Conservation (phyloP, 1,140 invertebrate species). For the Dreissena rostriformis region DNA sequence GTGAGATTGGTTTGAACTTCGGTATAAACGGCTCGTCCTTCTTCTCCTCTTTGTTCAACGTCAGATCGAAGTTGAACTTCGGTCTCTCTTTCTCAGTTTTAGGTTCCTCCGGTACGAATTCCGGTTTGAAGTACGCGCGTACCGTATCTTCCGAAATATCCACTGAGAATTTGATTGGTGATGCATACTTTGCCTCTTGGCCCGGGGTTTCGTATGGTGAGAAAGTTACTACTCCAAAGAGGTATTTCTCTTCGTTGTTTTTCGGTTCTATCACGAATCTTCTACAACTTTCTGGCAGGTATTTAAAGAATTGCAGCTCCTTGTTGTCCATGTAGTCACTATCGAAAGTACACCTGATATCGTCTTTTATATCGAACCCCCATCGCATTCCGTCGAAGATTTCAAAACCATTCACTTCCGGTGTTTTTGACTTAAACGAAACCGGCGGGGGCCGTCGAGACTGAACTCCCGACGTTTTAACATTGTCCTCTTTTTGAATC, state of each 20-base stretch:
- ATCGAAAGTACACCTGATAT: constrained; percentile 65
- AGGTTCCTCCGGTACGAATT: constrained; percentile 67
- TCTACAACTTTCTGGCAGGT: constrained; percentile 73
- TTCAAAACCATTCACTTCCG: constrained; percentile 63
- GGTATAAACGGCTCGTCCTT: constrained; percentile 52
- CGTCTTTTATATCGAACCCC: constrained; percentile 65
- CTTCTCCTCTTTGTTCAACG: constrained; percentile 57
- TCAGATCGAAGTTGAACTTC: constrained; percentile 59
- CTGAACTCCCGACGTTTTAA: constrained; percentile 29
- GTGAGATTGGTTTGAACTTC: constrained; percentile 63
- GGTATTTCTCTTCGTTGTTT: constrained; percentile 64
- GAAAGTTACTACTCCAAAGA: constrained; percentile 67
- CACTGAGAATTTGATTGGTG: constrained; percentile 65
- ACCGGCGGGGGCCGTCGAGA: constrained; percentile 38
- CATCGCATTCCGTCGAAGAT: constrained; percentile 73
- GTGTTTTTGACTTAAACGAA: constrained; percentile 30
- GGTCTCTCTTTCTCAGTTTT: constrained; percentile 67
- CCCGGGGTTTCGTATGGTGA: constrained; percentile 62
- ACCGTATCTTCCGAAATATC: constrained; percentile 69
- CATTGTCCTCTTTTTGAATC: constrained; percentile 56
- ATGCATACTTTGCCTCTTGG: constrained; percentile 57
- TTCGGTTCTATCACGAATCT: constrained; percentile 72
- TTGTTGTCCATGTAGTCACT: constrained; percentile 69
- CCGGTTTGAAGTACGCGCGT: constrained; percentile 69
- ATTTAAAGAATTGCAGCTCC: constrained; percentile 68